Evolutionary conservation across 2,113 vertebrate species (phyloP).

Genomic region (Vombatus ursinus): DNA sequence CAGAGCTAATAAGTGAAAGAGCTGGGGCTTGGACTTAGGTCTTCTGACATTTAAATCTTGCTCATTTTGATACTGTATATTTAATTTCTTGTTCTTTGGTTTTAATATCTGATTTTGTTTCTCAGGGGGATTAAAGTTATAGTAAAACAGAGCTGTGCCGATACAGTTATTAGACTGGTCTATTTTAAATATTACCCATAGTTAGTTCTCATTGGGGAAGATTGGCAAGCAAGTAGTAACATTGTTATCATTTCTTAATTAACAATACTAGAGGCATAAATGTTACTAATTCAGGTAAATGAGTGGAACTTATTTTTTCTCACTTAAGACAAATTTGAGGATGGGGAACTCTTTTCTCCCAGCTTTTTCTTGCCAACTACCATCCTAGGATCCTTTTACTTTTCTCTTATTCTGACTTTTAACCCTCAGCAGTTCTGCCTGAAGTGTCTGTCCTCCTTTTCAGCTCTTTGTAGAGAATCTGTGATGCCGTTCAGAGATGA

Average conservation of each 20-base stretch:
- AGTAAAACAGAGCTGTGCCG: not conserved
- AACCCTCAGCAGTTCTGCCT: not conserved
- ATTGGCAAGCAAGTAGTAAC: constrained; percentile 5
- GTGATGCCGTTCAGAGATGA: not conserved
- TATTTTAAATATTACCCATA: not conserved
- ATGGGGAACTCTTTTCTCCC: not conserved
- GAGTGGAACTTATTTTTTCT: constrained; percentile 14
- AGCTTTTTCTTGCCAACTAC: not conserved
- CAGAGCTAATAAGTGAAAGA: not conserved
- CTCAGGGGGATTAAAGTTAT: not conserved
- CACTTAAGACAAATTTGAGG: not conserved
- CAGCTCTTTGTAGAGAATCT: constrained; percentile 34
- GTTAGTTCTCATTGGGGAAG: not conserved
- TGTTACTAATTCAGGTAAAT: constrained; percentile 21
- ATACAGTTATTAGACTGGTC: not conserved
- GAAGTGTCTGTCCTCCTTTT: constrained; percentile 38
- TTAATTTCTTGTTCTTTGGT: not conserved
- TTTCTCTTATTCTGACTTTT: not conserved
- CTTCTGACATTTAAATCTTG: not conserved
- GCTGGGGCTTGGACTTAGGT: not conserved
- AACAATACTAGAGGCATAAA: constrained; percentile 18
- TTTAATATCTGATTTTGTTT: not conserved
- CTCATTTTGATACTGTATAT: not conserved
- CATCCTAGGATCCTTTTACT: constrained; percentile 3
- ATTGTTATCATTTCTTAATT: constrained; percentile 43